phyloP scores from a whole-genome alignment of 2,888 invertebrate genomes.

The Augiades crinisus region DNA sequence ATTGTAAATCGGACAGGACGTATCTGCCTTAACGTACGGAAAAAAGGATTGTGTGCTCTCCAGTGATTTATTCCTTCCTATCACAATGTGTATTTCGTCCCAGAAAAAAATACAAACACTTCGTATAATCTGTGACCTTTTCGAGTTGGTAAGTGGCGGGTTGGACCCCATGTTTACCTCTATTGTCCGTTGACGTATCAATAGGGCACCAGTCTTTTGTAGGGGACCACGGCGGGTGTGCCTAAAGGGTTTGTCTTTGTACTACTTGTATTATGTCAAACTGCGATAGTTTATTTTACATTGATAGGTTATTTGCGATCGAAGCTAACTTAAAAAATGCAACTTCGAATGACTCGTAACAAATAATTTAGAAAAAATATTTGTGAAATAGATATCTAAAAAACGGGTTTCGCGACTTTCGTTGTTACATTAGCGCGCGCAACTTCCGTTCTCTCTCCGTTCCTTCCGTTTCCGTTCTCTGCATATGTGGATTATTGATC shows the following conservation, averaged over 20 bases:
- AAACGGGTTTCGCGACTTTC: too few species aligned
- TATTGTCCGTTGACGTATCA: slow-evolving; percentile 39
- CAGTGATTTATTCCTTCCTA: slow-evolving; percentile 20
- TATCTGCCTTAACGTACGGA: background rate
- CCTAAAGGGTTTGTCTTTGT: slow-evolving; percentile 32
- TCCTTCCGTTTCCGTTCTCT: too few species aligned
- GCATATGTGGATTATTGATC: too few species aligned
- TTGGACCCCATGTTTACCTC: slow-evolving; percentile 30
- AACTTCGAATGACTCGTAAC: too few species aligned
- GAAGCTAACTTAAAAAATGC: too few species aligned
- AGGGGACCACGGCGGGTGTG: slow-evolving; percentile 23
- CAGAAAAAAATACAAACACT: slow-evolving; percentile 32
- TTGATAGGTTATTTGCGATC: too few species aligned
- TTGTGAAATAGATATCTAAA: too few species aligned
- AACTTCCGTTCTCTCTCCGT: too few species aligned
- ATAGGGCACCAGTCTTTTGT: slow-evolving; percentile 37
- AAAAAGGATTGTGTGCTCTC: slow-evolving; percentile 8
- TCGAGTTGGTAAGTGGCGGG: slow-evolving; percentile 29
- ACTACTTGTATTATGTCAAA: slow-evolving; percentile 14
- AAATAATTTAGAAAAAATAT: too few species aligned
- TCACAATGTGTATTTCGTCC: slow-evolving; percentile 19
- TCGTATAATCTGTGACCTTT: slow-evolving; percentile 36
- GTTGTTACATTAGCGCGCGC: too few species aligned
- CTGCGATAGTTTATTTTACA: background rate
- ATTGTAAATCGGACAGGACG: background rate